Percentiles rank a stretch among this genome's conserved stretches.
Conservation (phyloP, 2,888 invertebrate genomes). For the Trachelus tabidus region DNA sequence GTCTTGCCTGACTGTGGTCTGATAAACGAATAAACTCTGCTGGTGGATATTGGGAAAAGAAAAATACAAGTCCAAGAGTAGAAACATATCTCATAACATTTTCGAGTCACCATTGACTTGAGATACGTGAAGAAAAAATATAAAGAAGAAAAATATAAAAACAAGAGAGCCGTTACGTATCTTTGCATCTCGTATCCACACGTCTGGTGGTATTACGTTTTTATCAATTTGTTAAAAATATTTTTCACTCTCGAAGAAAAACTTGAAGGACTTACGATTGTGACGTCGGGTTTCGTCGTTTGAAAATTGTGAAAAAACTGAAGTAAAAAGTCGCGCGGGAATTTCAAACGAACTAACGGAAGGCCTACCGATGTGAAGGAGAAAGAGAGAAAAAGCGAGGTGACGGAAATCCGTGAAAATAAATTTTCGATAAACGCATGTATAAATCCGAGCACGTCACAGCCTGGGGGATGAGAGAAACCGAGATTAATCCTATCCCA, state of each 20-base stretch:
- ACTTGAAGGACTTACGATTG: not conserved
- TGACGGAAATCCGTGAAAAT: not conserved
- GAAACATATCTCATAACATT: not conserved
- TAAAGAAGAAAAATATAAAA: slow-evolving; percentile 1
- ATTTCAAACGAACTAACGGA: not conserved
- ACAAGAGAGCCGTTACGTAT: not conserved
- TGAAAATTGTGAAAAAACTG: not conserved
- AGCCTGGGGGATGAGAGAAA: not conserved
- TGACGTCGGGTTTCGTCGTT: not conserved
- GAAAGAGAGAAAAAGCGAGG: not conserved
- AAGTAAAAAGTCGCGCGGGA: not conserved
- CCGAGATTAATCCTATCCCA: not conserved
- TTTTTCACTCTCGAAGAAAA: not conserved
- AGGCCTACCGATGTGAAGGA: not conserved
- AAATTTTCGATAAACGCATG: not conserved
- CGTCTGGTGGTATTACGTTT: not conserved
- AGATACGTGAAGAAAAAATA: not conserved
- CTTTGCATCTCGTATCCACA: not conserved
- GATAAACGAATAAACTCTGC: not conserved
- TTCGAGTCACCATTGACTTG: not conserved
- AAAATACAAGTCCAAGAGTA: not conserved
- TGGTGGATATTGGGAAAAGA: not conserved
- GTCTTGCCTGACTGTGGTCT: not conserved
- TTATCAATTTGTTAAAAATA: not conserved
- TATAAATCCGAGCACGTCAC: not conserved